Conservation (phyloP, 2,113 vertebrate species). For the Riparia riparia region DNA sequence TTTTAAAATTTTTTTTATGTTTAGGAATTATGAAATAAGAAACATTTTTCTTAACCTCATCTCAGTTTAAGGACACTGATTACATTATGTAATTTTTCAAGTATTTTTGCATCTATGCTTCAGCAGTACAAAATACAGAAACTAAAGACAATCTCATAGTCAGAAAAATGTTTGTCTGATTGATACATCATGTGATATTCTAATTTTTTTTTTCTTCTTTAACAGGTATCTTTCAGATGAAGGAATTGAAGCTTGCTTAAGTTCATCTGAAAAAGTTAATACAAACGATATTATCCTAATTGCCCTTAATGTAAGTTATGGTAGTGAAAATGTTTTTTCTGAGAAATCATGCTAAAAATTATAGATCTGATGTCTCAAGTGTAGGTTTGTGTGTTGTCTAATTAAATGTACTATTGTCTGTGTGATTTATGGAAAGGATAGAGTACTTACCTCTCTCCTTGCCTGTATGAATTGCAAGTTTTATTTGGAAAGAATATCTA, state of each 20-base stretch:
- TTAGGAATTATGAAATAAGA: not conserved
- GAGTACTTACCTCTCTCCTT: not conserved
- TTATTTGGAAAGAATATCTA: not conserved
- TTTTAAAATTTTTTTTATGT: not conserved
- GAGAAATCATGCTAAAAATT: not conserved
- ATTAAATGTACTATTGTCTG: not conserved
- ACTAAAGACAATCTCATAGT: not conserved
- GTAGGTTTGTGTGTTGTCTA: not conserved
- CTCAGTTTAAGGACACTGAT: not conserved
- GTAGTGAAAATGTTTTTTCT: conserved; percentile 13
- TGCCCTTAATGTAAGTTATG: conserved; percentile 92
- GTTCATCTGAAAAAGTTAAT: conserved; percentile 85
- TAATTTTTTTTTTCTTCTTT: conserved; percentile 44
- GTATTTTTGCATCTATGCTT: not conserved
- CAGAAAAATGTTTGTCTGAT: not conserved
- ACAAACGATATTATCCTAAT: conserved; percentile 86
- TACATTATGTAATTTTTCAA: not conserved
- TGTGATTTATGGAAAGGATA: not conserved
- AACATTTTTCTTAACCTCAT: not conserved
- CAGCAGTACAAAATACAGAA: not conserved
- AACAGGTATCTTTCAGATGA: conserved; percentile 95
- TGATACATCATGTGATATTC: not conserved
- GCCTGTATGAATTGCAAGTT: not conserved
- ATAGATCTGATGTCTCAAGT: not conserved
- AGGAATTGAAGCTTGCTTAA: conserved; percentile 90